Evolutionary conservation across 2,888 invertebrate genomes (phyloP), one percentile per base, ranked within the genome.

Genomic region (Dascillus cervinus): DNA sequence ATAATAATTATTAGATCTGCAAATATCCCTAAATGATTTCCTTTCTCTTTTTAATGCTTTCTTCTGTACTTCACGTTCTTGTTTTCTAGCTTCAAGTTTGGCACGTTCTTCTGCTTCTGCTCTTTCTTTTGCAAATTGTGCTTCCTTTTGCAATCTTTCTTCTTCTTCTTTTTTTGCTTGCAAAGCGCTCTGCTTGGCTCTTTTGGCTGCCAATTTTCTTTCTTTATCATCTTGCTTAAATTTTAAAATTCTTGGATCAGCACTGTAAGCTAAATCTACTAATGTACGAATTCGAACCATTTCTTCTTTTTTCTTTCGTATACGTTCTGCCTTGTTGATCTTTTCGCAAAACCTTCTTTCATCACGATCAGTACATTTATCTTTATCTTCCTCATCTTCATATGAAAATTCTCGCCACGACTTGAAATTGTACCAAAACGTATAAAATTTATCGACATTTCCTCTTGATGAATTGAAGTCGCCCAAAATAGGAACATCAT

Each of bases 401-500:
- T 98, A 99, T 2, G 97, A 97, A 66, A 87, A 99, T 62, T 99
- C 98, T 40, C 98, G 75, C 98, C 98, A 99, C 0, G 97, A 96
- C 47, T 95, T 92, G 66, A 97, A 98, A 53, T 91, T 84, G 63
- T 88, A 96, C 98, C 98, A 98, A 64, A 96, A 98, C 9, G 85
- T 81, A 62, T 99, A 98, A 67, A 99, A 99, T 25, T 72, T 67
- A 57, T 97, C 92, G 1, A 99, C 96, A 53, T 86, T 79, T 43
- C 83, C 82, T 30, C 91, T 73, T 2, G 80, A 68, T 30, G 87
- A 79, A 35, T 82, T 71, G n/a, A 77, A 73, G 55, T 80, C 77
- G 8, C 82, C 75, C 26, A 99, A 69, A 37, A 75, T 66, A 29
- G 97, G 97, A 20, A 92, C 91, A 41, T 83, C 79, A 46, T 75